These are phyloP conservation scores for Diaprepes abbreviatus DNA, from an alignment of 2,888 invertebrate species.

Conservation along the genomic window DNA sequence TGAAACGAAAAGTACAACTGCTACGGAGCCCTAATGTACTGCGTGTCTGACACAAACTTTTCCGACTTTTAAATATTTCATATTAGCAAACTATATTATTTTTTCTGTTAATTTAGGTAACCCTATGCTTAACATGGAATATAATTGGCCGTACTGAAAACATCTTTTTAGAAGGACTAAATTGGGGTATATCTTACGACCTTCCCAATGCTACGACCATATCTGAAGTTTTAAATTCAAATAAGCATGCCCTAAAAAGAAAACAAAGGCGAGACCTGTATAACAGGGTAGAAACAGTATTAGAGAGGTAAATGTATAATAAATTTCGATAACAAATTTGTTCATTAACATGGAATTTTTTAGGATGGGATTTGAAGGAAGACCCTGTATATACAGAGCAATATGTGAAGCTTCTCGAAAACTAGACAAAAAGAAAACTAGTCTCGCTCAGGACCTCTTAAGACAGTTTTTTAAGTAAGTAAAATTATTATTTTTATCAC, in stretches of 20 bases:
- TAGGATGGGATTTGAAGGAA: conserved; percentile 83
- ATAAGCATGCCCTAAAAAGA: conserved; percentile 58
- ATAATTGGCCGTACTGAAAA: conserved; percentile 59
- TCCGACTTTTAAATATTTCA: too few relatives aligned
- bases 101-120: conserved; percentile 71
- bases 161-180: conserved; percentile 77
- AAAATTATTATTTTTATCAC: too few relatives aligned
- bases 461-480: conserved; percentile 77
- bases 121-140: conserved; percentile 71
- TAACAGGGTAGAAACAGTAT: conserved; percentile 76
- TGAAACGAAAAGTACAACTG: too few relatives aligned
- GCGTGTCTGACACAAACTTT: too few relatives aligned
- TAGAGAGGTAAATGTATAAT: conserved; percentile 73
- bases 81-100: too few relatives aligned
- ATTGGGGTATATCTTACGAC: conserved; percentile 82
- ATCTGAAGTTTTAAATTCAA: conserved; percentile 26
- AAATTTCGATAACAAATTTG: too few relatives aligned
- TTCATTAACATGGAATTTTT: conserved; percentile 7
- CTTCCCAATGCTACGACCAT: conserved; percentile 75
- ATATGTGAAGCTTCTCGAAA: conserved; percentile 81
- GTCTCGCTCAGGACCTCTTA: conserved; percentile 79
- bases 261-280: conserved; percentile 78
- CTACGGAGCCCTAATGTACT: too few relatives aligned
- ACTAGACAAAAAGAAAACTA: conserved; percentile 70
- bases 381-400: conserved; percentile 78